Base-by-base conservation (phyloP, 2,888 invertebrate genomes). In the Noctua pronuba region DNA sequence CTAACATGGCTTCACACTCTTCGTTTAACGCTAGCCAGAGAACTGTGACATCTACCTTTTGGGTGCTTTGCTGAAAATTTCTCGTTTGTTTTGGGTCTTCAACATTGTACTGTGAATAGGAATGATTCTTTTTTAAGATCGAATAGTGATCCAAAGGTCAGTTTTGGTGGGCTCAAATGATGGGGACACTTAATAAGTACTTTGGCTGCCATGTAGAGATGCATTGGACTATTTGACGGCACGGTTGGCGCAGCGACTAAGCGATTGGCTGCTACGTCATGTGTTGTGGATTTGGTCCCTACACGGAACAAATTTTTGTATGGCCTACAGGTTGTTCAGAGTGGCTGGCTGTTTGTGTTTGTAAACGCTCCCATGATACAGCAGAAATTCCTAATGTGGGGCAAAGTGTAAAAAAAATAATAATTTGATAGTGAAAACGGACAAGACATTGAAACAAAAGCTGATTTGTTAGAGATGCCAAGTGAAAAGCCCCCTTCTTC, bases 1-100 rank as follows among this genome's bases (percentile, higher is more conserved):
- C 84, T 16, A 79, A 10, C 94, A 94, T 93, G 1, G 93, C 94
- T 7, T 91, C 91, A 78, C 94, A 94, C 74, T 94, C 94, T 73
- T 94, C 94, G 86, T 93, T 94, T 4, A 95, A 87, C 0, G 94
- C 94, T 52, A 95, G 84, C 95, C 95, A 95, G n/a, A 93, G 88
- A 0, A 95, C 76, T 0, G 94, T 93, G n/a, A 95, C 91, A 31
- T 91, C 90, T 13, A 95, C 75, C 58, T 77, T 86, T n/a, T 90
- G 88, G 1, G 65, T 38, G 2, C 28, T 67, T 41, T 3, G 46
- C 6, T 64, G 35, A 28, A 16, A 13, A n/a, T 65, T 35, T 2
- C 78, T 78, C 0, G 74, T 75, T 1, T 21, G 24, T 4, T 35
- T 24, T 18, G n/a, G 38, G 3, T 64, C 31, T 21, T 38, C 31